Conservation (phyloP, 1,140 invertebrate genomes). For the Ceratosolen fusciceps region DNA sequence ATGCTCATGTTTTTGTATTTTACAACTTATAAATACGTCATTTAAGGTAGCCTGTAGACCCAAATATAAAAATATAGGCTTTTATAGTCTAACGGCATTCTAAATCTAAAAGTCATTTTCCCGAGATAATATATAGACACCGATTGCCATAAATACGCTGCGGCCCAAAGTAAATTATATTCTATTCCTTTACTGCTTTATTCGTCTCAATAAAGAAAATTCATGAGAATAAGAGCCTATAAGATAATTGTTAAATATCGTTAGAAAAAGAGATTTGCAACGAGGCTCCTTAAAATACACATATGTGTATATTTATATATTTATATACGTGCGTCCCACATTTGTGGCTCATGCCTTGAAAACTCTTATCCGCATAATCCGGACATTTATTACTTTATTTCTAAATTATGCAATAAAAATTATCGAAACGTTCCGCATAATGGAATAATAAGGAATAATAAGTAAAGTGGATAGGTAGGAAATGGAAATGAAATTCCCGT, state of each 20-base stretch:
- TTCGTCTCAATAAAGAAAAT: neutral
- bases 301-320: no score
- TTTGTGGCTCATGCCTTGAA: no score
- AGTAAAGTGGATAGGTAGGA: no score
- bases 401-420: no score
- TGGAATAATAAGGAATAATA: no score
- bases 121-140: neutral
- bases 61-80: neutral
- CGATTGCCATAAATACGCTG: neutral
- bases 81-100: neutral
- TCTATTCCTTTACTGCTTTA: neutral
- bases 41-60: neutral
- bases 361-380: no score
- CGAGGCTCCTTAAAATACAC: no score
- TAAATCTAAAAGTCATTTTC: conserved; percentile 10
- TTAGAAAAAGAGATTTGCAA: no score
- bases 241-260: neutral
- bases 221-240: neutral
- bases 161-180: neutral
- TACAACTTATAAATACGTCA: neutral
- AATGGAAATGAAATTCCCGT: no score
- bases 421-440: no score
- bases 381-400: no score
- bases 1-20: neutral
- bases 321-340: no score